Evolutionary conservation across 2,888 invertebrate species (phyloP).

Genomic region (Oxycera nigricornis): DNA sequence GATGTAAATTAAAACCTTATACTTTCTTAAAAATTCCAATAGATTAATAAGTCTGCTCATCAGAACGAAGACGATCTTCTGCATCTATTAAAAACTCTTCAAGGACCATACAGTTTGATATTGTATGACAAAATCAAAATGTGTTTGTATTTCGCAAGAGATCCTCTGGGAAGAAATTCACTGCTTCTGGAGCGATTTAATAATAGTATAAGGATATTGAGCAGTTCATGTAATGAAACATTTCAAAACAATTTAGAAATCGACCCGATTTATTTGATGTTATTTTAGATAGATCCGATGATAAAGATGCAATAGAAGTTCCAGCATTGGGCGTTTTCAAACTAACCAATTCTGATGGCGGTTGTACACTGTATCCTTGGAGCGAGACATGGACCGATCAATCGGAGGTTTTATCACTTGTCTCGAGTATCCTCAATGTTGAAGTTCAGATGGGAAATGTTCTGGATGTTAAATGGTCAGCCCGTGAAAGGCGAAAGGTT

Average conservation of each 20-base stretch:
- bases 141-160: constrained; percentile 81
- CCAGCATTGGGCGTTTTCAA: constrained; percentile 70
- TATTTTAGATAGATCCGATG: constrained; percentile 43
- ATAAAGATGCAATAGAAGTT: constrained; percentile 66
- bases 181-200: constrained; percentile 69
- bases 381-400: constrained; percentile 35
- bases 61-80: constrained; percentile 53
- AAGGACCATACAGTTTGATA: constrained; percentile 87
- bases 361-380: constrained; percentile 60
- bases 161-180: constrained; percentile 85
- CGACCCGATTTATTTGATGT: neutral
- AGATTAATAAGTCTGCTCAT: neutral
- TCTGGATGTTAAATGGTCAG: constrained; percentile 33
- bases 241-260: neutral
- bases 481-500: neutral
- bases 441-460: constrained; percentile 42
- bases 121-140: constrained; percentile 70
- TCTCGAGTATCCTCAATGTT: constrained; percentile 44
- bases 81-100: constrained; percentile 65
- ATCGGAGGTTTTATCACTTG: neutral
- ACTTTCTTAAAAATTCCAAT: neutral
- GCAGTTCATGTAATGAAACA: constrained; percentile 64
- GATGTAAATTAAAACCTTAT: constrained; percentile 30
- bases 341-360: constrained; percentile 36
- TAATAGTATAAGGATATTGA: constrained; percentile 61